These are phyloP conservation scores for Masticophis lateralis DNA, from an alignment of 2,797 vertebrate species.

Conservation along the genomic window DNA sequence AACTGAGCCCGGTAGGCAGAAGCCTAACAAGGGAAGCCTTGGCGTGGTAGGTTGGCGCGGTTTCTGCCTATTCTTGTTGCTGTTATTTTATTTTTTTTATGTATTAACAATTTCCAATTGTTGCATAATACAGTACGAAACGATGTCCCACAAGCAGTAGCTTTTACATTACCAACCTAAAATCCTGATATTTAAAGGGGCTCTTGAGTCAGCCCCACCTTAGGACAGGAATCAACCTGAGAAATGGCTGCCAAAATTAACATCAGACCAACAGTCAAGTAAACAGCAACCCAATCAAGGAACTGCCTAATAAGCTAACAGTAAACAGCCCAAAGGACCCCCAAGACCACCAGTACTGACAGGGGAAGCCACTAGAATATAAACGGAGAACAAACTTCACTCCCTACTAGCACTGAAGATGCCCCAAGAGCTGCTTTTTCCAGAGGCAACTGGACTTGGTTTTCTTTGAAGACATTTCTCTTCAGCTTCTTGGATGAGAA, in stretches of 20 bases:
- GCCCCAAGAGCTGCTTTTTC: neutral
- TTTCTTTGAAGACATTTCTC: too few species aligned
- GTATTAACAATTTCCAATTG: neutral
- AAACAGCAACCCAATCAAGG: neutral
- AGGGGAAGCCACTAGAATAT: neutral
- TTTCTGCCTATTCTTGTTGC: neutral
- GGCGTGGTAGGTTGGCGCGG: neutral
- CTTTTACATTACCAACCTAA: neutral
- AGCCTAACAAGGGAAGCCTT: neutral
- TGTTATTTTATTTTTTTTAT: neutral
- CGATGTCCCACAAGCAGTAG: neutral
- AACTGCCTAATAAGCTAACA: neutral
- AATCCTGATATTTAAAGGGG: neutral
- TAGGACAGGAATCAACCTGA: neutral
- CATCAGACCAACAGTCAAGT: neutral
- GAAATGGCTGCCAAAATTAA: neutral
- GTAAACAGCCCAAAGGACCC: neutral
- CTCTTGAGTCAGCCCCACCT: neutral
- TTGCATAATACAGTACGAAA: too few species aligned
- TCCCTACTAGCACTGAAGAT: neutral
- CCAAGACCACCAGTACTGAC: neutral
- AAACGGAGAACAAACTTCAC: neutral
- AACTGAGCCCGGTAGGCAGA: neutral
- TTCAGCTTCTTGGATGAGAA: too few species aligned
- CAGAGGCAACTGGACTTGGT: too few species aligned